These are phyloP conservation scores for Centropyge bicolor DNA, from an alignment of 2,797 vertebrate species.

Conservation along the genomic window DNA sequence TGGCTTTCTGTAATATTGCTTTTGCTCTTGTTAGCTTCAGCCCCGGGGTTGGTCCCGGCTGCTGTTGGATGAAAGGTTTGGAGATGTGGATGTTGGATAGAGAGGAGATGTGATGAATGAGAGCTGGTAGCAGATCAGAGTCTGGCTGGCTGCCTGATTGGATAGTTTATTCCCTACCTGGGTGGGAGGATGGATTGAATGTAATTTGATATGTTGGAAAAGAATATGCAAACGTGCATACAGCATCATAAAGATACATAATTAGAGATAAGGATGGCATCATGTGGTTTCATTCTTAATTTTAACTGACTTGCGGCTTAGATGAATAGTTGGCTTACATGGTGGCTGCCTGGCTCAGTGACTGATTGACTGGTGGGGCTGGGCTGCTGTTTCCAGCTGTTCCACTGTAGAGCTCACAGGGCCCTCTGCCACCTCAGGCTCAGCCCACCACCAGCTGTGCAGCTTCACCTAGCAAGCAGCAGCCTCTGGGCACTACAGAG, in stretches of 20 bases:
- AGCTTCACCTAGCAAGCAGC: conserved; percentile 57
- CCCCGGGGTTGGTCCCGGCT: background rate
- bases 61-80: conserved; percentile 27
- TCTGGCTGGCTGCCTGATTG: conserved; percentile 47
- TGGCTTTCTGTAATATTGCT: conserved; percentile 9
- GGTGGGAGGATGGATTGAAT: conserved; percentile 46
- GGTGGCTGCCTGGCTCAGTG: conserved; percentile 46
- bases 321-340: conserved; percentile 35
- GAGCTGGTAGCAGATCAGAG: conserved; percentile 32
- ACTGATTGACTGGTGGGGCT: conserved; percentile 59
- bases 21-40: conserved; percentile 15
- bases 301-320: conserved; percentile 41
- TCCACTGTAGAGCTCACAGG: conserved; percentile 50
- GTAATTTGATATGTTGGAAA: conserved; percentile 30
- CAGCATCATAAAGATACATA: conserved; percentile 45
- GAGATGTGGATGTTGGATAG: conserved; percentile 9
- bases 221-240: conserved; percentile 36
- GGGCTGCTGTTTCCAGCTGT: conserved; percentile 67
- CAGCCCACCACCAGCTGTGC: conserved; percentile 69
- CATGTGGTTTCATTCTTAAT: conserved; percentile 52
- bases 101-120: conserved; percentile 46
- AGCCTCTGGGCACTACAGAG: conserved; percentile 60
- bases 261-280: conserved; percentile 51
- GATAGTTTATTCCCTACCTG: conserved; percentile 37
- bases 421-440: conserved; percentile 62